Conservation (phyloP, 2,113 vertebrate genomes). For the Spea multiplicata region DNA sequence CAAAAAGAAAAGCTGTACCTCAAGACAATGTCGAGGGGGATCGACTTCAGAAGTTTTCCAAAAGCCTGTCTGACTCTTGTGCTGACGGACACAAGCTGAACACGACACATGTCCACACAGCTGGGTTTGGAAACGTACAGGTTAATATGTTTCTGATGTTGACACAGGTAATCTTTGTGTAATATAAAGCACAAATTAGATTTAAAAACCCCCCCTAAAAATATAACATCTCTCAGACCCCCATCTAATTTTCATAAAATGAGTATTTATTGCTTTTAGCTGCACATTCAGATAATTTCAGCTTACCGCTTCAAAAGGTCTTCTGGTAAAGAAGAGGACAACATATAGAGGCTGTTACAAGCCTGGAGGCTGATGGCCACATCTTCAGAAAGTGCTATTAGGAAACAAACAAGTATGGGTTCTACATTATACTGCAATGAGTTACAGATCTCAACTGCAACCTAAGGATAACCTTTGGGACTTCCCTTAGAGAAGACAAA, state of each 20-base stretch:
- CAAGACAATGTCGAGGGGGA: constrained; percentile 86
- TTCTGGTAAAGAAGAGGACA: constrained; percentile 84
- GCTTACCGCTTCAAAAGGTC: constrained; percentile 90
- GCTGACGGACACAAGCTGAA: constrained; percentile 87
- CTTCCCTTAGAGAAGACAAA: too few relatives aligned
- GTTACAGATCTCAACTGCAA: too few relatives aligned
- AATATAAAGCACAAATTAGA: too few relatives aligned
- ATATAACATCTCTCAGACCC: too few relatives aligned
- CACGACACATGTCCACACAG: constrained; percentile 91
- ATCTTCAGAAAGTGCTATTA: constrained; percentile 86
- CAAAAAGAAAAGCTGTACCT: constrained; percentile 66
- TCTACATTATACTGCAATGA: too few relatives aligned
- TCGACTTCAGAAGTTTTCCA: constrained; percentile 86
- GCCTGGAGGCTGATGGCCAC: constrained; percentile 83
- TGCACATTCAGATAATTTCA: background rate
- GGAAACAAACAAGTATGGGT: background rate
- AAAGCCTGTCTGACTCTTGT: constrained; percentile 89
- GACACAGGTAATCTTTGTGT: too few relatives aligned
- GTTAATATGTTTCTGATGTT: background rate
- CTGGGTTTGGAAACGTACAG: constrained; percentile 59
- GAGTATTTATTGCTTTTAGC: too few relatives aligned
- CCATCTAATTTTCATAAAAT: too few relatives aligned
- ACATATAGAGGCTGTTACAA: constrained; percentile 85
- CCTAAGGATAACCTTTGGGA: too few relatives aligned
- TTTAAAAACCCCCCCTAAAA: too few relatives aligned